Base-by-base conservation (phyloP, 1,140 invertebrate species). In the Drosophila sulfurigaster region DNA sequence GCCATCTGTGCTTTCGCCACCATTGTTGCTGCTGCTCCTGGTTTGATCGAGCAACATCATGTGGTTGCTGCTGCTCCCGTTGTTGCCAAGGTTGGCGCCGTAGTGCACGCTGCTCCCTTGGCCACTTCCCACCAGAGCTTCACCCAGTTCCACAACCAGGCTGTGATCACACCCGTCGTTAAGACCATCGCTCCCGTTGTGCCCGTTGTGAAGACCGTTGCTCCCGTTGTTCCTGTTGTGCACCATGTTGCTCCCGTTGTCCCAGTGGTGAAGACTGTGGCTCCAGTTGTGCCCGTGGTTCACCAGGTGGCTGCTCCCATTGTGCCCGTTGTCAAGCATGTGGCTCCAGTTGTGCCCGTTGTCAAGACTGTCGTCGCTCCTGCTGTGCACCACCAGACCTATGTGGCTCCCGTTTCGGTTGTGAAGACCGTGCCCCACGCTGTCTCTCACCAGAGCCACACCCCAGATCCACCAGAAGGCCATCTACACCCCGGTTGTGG, bases 391-490 rank as follows among this genome's bases (percentile, higher is more conserved):
- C 69, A 71, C 13, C 75, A 79, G 58, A 59, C 82, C 48, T 67
- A 69, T 56, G 76, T 78, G 15, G 51, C 75, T 5, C 75, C 76
- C 8, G 63, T 73, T n/a, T 58, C 71, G 15, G 75, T 80, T 8
- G 64, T 64, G 8, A 75, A 64, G 30, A 64, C 62, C 15, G 35
- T 64, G 43, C 89, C 90, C 28, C 87, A 90, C 7, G 82, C 91
- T 51, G 91, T 94, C 20, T 94, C 94, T 13, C 94, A 94, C 81
- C 93, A 94, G 78, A 93, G 93, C 49, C 93, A 91, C 72, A 89
- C 88, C 88, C 2, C 86, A 92, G 63, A 90, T 92, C 49, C 91
- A 92, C 66, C 81, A 82, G 65, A 82, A 88, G 72, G 59, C 88
- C 62, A 41, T 79, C 69, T 81, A 82, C 54, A 71, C 69, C 1